These are phyloP conservation scores for Ciconia maguari DNA, from an alignment of 2,113 vertebrate species.

Conservation along the genomic window DNA sequence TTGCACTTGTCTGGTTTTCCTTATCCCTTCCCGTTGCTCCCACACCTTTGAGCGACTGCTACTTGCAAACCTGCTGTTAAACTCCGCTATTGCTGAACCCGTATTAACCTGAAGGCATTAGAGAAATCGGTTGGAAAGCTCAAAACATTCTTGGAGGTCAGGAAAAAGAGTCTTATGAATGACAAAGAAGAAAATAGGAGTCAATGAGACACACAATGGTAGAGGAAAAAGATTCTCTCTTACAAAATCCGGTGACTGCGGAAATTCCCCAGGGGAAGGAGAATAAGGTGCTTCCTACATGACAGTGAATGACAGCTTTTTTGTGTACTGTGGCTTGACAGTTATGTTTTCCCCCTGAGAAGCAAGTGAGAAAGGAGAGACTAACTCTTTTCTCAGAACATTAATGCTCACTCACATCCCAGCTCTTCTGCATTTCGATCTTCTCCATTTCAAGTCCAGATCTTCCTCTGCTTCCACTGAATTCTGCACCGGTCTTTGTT, in stretches of 20 bases:
- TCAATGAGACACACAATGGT: not conserved
- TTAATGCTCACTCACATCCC: not conserved
- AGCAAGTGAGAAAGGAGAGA: not conserved
- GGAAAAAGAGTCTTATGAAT: not conserved
- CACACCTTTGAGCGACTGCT: not conserved
- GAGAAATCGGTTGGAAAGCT: not conserved
- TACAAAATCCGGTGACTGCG: not conserved
- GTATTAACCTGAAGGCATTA: not conserved
- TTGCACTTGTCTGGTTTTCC: not conserved
- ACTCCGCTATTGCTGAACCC: not conserved
- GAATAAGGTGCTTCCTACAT: not conserved
- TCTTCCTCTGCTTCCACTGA: not conserved
- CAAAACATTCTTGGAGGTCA: not conserved
- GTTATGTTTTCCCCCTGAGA: not conserved
- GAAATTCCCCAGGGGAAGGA: constrained; percentile 9
- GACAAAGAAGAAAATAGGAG: constrained; percentile 40
- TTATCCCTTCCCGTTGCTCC: not conserved
- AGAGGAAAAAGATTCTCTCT: not conserved
- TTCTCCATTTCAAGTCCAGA: not conserved
- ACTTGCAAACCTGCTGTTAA: not conserved
- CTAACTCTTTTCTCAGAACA: not conserved
- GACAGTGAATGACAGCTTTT: constrained; percentile 41
- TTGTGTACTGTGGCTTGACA: not conserved
- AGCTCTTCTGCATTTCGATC: not conserved
- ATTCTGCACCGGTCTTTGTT: not conserved